Evolutionary conservation across 2,888 invertebrate genomes (phyloP).

Genomic region (Tromatobia lineatoria): DNA sequence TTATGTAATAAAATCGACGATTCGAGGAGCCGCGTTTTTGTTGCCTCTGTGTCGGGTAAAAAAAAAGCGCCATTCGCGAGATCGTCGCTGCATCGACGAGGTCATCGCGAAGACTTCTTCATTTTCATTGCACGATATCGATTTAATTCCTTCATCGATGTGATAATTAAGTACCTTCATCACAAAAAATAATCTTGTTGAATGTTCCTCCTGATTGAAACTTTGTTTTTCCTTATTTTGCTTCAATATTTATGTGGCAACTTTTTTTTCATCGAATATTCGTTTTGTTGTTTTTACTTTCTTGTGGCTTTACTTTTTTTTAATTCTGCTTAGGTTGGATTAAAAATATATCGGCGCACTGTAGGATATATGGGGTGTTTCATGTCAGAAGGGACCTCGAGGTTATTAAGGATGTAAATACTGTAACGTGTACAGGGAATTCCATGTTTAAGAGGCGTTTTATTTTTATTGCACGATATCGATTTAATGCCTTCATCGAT

Average conservation of each 20-base stretch:
- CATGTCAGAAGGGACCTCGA: too few species aligned
- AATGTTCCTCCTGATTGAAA: background rate
- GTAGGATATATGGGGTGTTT: too few species aligned
- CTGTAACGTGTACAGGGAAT: too few species aligned
- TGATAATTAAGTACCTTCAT: background rate
- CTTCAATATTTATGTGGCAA: too few species aligned
- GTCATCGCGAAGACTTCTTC: background rate
- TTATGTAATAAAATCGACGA: slow-evolving; percentile 2
- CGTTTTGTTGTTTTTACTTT: background rate
- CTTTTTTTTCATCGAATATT: background rate
- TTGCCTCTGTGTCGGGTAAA: background rate
- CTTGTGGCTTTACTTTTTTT: background rate
- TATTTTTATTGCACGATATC: too few species aligned
- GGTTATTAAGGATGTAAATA: too few species aligned
- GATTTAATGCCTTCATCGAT: too few species aligned
- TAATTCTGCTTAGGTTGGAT: too few species aligned
- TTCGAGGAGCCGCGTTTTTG: slow-evolving; percentile 5
- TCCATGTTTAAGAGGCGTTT: too few species aligned
- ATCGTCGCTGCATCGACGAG: background rate
- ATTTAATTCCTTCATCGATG: background rate
- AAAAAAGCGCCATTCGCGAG: background rate
- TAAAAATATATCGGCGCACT: too few species aligned
- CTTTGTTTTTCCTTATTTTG: background rate
- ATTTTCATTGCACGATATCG: background rate
- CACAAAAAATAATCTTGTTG: background rate